Evolutionary conservation across 2,888 invertebrate species (phyloP), one percentile per base, ranked within the genome.

Genomic region (Dyspetes luteomarginatus): DNA sequence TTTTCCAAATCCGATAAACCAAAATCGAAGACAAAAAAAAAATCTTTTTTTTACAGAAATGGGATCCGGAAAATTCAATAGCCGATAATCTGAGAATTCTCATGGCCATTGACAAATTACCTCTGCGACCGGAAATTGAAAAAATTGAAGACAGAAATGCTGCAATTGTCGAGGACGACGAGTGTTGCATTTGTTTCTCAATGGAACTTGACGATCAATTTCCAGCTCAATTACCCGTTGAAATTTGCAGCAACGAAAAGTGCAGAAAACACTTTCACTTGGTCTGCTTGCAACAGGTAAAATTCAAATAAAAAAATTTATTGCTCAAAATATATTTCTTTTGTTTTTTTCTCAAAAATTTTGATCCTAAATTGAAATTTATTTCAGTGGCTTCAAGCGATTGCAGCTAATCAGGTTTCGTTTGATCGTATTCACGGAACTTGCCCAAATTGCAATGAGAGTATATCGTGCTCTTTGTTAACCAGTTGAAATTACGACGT

Each of bases 181-280:
- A 91, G 69, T 92, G 92, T 68, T 90, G 89, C 67, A 92, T 92
- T 82, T 92, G 92, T 78, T 91, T 88, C 45, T 86, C 85, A 4
- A 67, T 87, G 58, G 86, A 90, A 76, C 81, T 85, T n/a, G 89
- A 90, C 0, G 77, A 80, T 55, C 24, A 26, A 4, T 30, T 41
- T 15, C 72, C 72, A 7, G 82, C 84, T 30, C 68, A 82, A 56
- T 74, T 86, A 48, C 89, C 91, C 9, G 85, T 89, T 41, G 89
- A 88, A 86, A 84, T 90, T 55, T 92, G 92, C 72, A 85, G 82
- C 62, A 92, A 91, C 76, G 22, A 67, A n/a, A 91, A 87, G 77
- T 92, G 92, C 72, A 85, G 81, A 67, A 87, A 84, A 50, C 82
- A 86, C 65, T 92, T 90, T 78, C 92, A 92, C 81, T 86, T 87